Evolutionary conservation across 2,888 invertebrate genomes (phyloP).

Genomic region (Nebria salina): DNA sequence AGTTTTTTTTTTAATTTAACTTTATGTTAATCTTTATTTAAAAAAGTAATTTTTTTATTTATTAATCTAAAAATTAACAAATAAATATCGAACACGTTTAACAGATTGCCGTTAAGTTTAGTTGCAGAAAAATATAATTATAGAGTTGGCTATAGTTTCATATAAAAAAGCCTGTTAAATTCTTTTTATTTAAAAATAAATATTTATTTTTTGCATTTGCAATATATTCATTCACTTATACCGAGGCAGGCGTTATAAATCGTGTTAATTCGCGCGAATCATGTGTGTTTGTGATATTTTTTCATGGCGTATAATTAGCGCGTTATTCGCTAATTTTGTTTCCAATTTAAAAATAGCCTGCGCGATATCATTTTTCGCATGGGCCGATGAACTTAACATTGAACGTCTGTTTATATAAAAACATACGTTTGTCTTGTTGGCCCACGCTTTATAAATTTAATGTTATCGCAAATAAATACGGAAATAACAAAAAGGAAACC

Average conservation of each 20-base stretch:
- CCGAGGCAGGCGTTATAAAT: background rate
- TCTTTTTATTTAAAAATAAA: background rate
- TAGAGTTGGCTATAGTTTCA: no score
- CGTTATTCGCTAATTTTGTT: slow-evolving; percentile 37
- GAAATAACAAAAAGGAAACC: slow-evolving; percentile 31
- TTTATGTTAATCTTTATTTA: no score
- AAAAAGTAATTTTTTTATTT: no score
- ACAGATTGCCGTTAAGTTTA: no score
- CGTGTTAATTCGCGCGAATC: slow-evolving; percentile 6
- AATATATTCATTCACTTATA: slow-evolving; percentile 4
- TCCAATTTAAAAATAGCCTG: slow-evolving; percentile 31
- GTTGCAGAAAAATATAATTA: no score
- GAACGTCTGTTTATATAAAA: slow-evolving; percentile 5
- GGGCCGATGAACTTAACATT: slow-evolving; percentile 22
- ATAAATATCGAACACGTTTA: no score
- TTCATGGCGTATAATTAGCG: slow-evolving; percentile 35
- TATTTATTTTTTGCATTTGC: slow-evolving; percentile 4
- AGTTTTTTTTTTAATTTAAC: no score
- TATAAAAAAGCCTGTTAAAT: no score
- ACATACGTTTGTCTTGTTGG: slow-evolving; percentile 2
- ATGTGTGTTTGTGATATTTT: slow-evolving; percentile 2
- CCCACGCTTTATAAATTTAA: background rate
- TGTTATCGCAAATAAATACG: slow-evolving; percentile 30
- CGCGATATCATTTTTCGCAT: slow-evolving; percentile 22
- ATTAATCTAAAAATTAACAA: no score